Evolutionary conservation across 2,888 invertebrate species (phyloP), one percentile per base, ranked within the genome.

Genomic region (Branchellion lobata): DNA sequence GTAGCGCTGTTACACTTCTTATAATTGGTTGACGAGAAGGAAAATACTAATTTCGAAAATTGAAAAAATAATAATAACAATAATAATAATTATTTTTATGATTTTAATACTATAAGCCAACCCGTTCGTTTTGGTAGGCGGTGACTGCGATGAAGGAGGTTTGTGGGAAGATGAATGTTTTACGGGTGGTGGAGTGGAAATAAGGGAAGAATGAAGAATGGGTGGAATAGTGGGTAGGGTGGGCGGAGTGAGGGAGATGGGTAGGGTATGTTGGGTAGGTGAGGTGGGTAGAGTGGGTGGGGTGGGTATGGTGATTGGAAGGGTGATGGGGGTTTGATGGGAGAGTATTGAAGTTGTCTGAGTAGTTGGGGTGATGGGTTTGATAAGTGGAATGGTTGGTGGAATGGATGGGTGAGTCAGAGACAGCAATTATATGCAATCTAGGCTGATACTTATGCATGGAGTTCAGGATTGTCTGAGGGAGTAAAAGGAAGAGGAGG

Each of bases 361-460:
- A 74, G 33, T 73, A 74, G 53, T 79, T 73, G 24, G 74, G 74
- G 14, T 61, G 72, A 5, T 29, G 34, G 72, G 72, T 34, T 72
- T 0, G 1, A 21, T 47, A 14, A 18, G 11, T 47, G 47, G 47
- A 18, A n/a, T n/a, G n/a, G n/a, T n/a, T n/a, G n/a, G n/a, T n/a
- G n/a, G n/a, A n/a, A n/a, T n/a, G n/a, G n/a, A n/a, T n/a, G n/a
- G n/a, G n/a, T n/a, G n/a, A n/a, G 61, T 79, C 79, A 1, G 33
- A 14, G 36, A 51, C 40, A 11, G 33, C 27, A 1, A 75, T 61
- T 1, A 79, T 57, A 40, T 79, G 79, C 34, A 79, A 75, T 33
- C 79, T 27, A 3, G 79, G 79, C 29, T 79, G 75, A 27, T 79
- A 79, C 57, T 79, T 79, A 68, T 79, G 79, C 79, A 79, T 79